Conservation (phyloP, 2,888 invertebrate genomes). For the Fragum fragum region DNA sequence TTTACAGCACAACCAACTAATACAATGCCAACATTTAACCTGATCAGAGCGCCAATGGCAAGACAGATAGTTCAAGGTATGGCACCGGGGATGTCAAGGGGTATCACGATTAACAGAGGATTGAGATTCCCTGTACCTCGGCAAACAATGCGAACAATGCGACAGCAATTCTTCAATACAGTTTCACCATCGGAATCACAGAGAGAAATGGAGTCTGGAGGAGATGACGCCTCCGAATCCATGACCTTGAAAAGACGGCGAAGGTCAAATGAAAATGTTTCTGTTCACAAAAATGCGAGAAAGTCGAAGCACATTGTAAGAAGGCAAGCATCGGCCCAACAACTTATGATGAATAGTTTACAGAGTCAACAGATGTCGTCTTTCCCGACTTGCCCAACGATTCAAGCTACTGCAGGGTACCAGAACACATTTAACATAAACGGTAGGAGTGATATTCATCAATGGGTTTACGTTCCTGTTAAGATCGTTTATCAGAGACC, state of each 20-base stretch:
- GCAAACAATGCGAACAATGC: neutral
- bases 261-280: neutral
- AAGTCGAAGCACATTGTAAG: neutral
- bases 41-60: constrained; percentile 1
- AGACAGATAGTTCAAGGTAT: constrained; percentile 10
- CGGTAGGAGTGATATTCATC: constrained; percentile 74
- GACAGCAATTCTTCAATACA: constrained; percentile 30
- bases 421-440: constrained; percentile 81
- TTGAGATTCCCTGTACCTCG: neutral
- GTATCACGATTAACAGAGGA: neutral
- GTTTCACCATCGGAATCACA: neutral
- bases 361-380: neutral
- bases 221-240: constrained; percentile 1
- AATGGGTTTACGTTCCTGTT: constrained; percentile 81
- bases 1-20: constrained; percentile 3
- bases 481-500: constrained; percentile 78
- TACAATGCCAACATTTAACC: neutral
- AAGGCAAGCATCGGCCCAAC: neutral
- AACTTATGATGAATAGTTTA: neutral
- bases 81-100: neutral
- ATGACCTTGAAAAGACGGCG: constrained; percentile 17
- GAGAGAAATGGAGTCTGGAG: constrained; percentile 21
- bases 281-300: neutral
- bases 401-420: constrained; percentile 55
- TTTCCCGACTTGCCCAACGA: constrained; percentile 56